Evolutionary conservation across 1,140 invertebrate genomes (phyloP), one percentile per base, ranked within the genome.

Genomic region (Drosophila ercepeae): DNA sequence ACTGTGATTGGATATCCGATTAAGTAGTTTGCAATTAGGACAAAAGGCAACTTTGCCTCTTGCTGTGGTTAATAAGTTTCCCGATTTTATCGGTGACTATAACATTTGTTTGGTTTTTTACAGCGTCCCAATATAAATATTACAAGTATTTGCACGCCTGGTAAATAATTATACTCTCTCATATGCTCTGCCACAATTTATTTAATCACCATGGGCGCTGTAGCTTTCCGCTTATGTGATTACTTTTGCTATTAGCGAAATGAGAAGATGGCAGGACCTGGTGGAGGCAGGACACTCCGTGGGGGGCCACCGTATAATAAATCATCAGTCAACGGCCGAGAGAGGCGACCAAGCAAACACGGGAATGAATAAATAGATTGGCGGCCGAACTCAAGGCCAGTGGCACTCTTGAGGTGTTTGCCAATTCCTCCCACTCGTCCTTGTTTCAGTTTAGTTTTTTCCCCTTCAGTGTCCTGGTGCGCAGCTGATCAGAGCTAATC

Each of bases 401-500:
- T 55, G 27, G 16, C 72, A 55, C 32, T 49, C 19, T 50, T 23
- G 29, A 72, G 41, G 68, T 72, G 57, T 65, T 46, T 54, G 29
- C 27, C 36, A 11, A 57, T 49, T 53, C 32, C 41, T 36, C 18
- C 11, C 23, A 2, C 44, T 21, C 1, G 27, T 41, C 44, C 45
- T 42, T 42, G 14, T 42, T 42, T 42, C 13, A 16, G 13, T 39
- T 39, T 39, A 39, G 9, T 39, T 39, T 39, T 39, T 39, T 8
- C 27, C 21, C 34, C 45, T 32, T 53, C 44, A 49, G 14, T 49
- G 68, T 25, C 55, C 46, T 54, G 73, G 32, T 16, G 65, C 75
- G 53, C 76, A 79, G 75, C 76, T 83, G 78, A 78, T 75, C 77
- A 83, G 70, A 71, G 67, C 75, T 78, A 89, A 89, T 89, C 84